These are phyloP conservation scores for Meda fulgida DNA, from an alignment of 2,797 vertebrate genomes.

Conservation along the genomic window DNA sequence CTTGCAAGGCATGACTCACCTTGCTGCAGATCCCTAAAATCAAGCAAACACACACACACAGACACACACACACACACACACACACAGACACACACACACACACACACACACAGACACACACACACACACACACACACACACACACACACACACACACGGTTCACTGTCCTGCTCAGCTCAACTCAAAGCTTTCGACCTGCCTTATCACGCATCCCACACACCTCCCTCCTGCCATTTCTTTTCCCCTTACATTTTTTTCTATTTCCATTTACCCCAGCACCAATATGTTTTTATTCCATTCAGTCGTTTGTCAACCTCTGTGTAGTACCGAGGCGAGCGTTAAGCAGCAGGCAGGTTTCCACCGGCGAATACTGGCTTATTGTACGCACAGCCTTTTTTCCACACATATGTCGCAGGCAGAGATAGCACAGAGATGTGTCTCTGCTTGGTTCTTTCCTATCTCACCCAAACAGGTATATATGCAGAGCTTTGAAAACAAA, in stretches of 20 bases:
- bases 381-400: conserved; percentile 51
- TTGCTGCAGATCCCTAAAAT: conserved; percentile 23
- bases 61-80: background rate
- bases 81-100: conserved; percentile 15
- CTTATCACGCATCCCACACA: conserved; percentile 59
- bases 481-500: conserved; percentile 62
- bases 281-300: conserved; percentile 60
- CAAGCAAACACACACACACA: background rate
- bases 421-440: conserved; percentile 72
- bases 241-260: conserved; percentile 52
- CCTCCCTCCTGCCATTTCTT: conserved; percentile 55
- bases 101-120: background rate
- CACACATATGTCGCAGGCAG: conserved; percentile 56
- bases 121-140: background rate
- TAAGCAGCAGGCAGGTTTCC: conserved; percentile 58
- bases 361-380: conserved; percentile 62
- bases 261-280: conserved; percentile 66
- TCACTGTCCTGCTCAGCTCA: conserved; percentile 44
- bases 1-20: conserved; percentile 22
- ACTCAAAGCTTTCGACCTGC: conserved; percentile 57
- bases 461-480: conserved; percentile 70
- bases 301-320: conserved; percentile 60
- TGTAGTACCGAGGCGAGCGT: conserved; percentile 60
- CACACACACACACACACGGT: conserved; percentile 21
- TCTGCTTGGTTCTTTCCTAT: conserved; percentile 68